Evolutionary conservation across 1,140 invertebrate genomes (phyloP).

Genomic region (Radopholus similis): DNA sequence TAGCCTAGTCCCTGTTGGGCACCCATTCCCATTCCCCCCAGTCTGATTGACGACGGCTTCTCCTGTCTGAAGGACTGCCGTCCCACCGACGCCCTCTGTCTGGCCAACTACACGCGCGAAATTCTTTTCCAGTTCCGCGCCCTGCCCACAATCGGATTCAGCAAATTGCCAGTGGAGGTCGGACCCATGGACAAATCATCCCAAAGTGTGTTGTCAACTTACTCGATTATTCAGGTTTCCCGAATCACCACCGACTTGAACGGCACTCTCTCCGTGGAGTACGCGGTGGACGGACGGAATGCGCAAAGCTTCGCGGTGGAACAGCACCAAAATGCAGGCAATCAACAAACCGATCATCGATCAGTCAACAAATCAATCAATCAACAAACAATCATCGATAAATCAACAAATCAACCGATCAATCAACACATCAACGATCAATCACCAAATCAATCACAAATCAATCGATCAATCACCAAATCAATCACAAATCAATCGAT

Average conservation of each 20-base stretch:
- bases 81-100: constrained; percentile 36
- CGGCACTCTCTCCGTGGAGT: constrained; percentile 20
- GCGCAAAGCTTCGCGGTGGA: constrained; percentile 18
- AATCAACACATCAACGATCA: too few species aligned
- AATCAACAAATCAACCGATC: too few species aligned
- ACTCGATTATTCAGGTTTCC: constrained; percentile 17
- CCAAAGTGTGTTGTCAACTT: not conserved
- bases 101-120: constrained; percentile 52
- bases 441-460: too few species aligned
- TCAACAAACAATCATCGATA: too few species aligned
- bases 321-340: constrained; percentile 29
- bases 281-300: constrained; percentile 20
- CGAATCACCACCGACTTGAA: constrained; percentile 24
- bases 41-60: constrained; percentile 57
- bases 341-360: too few species aligned
- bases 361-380: too few species aligned
- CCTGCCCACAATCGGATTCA: constrained; percentile 28
- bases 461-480: too few species aligned
- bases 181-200: constrained; percentile 8
- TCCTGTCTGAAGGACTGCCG: constrained; percentile 55
- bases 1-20: not conserved
- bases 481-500: too few species aligned
- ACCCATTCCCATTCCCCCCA: too few species aligned
- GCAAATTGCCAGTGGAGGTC: constrained; percentile 20
- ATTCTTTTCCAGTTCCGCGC: constrained; percentile 58